Evolutionary conservation across 2,888 invertebrate genomes (phyloP), one percentile per base, ranked within the genome.

Genomic region (Gandaritis pyraliata): DNA sequence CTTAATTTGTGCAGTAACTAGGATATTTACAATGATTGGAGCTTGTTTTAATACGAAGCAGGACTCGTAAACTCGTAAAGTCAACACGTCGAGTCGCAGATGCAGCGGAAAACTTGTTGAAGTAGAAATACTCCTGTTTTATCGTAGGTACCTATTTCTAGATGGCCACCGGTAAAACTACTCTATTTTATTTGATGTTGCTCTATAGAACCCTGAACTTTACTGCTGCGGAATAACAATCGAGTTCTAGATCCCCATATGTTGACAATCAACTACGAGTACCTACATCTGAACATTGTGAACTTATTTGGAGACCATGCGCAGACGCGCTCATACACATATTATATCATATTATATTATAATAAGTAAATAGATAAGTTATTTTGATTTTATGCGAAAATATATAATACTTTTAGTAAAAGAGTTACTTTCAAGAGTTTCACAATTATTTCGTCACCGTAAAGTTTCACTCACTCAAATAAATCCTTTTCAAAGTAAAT

Each of bases 1-100:
- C 82, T 83, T 83, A 81, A 83, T 83, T 83, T 81, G 77, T 81
- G 76, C 78, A 81, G 80, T 84, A 85, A 85, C 86, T 81, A 83
- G 78, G 72, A 81, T 80, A 88, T 86, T 86, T 83, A 83, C 82
- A 86, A 87, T 87, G 85, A 87, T 85, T 85, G 84, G 78, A 48
- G 56, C 56, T 56, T 59, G 64, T 64, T 56, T 23, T 52, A 52
- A 51, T 63, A 55, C 58, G 29, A 41, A 56, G 54, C 49, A 53
- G 11, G 36, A 36, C 30, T 45, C 38, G 10, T 38, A 46, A 56
- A 39, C 50, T 55, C 13, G 18, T 10, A 16, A 46, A 47, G 43
- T 18, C 50, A 49, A 50, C 29, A 15, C 2, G 33, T 12, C 38
- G 36, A 38, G 38, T 47, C 46, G 10, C 29, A 55, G 39, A 39